phyloP scores from a whole-genome alignment of 2,797 vertebrate genomes.

The Hephaestus fuliginosus region DNA sequence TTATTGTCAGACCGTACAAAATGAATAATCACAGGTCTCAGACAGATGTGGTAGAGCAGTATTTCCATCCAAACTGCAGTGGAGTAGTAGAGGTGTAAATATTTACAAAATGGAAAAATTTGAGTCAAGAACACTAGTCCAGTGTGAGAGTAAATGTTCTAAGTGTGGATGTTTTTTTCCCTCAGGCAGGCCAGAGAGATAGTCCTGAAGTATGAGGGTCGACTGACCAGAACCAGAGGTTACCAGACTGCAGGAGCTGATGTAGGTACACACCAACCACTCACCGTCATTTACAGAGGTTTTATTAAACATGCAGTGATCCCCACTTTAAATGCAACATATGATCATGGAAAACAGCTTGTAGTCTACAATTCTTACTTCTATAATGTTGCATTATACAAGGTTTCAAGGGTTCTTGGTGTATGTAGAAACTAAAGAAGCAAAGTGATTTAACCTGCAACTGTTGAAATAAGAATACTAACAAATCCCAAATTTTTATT shows the following conservation, averaged over 20 bases:
- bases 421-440: neutral
- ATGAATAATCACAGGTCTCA: neutral
- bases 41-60: neutral
- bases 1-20: neutral
- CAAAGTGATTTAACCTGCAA: neutral
- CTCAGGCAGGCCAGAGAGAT: constrained; percentile 94
- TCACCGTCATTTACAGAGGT: neutral
- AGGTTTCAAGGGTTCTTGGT: neutral
- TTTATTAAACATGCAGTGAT: neutral
- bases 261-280: constrained; percentile 79
- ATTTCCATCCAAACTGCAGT: neutral
- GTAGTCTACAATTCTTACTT: neutral
- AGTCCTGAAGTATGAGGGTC: constrained; percentile 94
- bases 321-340: neutral
- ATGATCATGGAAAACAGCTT: neutral
- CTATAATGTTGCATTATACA: neutral
- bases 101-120: neutral
- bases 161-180: constrained; percentile 40
- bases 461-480: neutral
- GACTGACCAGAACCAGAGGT: constrained; percentile 94
- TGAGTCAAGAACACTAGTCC: neutral
- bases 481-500: neutral
- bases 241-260: constrained; percentile 98
- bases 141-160: constrained; percentile 19
- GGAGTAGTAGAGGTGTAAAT: neutral